phyloP scores from a whole-genome alignment of 2,888 invertebrate species.

The Erebia ligea region DNA sequence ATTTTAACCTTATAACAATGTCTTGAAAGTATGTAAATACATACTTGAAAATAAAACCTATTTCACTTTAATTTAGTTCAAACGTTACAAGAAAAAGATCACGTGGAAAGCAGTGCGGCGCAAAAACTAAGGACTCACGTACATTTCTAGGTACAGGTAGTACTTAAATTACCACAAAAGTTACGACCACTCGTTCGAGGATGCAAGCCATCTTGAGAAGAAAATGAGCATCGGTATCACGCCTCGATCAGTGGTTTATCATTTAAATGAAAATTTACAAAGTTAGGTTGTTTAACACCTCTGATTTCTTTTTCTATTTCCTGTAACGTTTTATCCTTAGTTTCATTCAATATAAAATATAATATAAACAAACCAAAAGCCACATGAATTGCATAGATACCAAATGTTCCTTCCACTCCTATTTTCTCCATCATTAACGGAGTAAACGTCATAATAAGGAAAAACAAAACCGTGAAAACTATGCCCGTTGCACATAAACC shows the following conservation, averaged over 20 bases:
- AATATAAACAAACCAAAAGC: slow-evolving; percentile 46
- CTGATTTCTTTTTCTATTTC: slow-evolving; percentile 54
- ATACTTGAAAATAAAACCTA: too few species aligned
- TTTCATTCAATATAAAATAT: slow-evolving; percentile 53
- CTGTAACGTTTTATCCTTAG: slow-evolving; percentile 54
- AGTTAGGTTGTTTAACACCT: not conserved
- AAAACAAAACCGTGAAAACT: slow-evolving; percentile 49
- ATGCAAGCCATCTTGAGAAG: too few species aligned
- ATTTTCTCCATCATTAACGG: slow-evolving; percentile 50
- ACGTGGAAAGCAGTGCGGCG: too few species aligned
- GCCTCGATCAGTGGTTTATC: not conserved
- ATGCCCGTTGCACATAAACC: slow-evolving; percentile 50
- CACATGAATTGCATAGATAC: slow-evolving; percentile 47
- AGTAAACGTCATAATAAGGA: slow-evolving; percentile 49
- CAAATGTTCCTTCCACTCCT: slow-evolving; percentile 50
- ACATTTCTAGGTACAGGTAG: too few species aligned
- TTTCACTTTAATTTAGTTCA: too few species aligned
- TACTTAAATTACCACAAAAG: too few species aligned
- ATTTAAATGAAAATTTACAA: not conserved
- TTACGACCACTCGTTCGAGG: too few species aligned
- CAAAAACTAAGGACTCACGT: too few species aligned
- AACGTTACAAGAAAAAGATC: too few species aligned
- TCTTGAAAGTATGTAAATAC: too few species aligned
- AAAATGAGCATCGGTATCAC: not conserved
- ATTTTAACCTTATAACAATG: too few species aligned